phyloP scores from a whole-genome alignment of 2,113 vertebrate genomes.

The Pseudonaja textilis region DNA sequence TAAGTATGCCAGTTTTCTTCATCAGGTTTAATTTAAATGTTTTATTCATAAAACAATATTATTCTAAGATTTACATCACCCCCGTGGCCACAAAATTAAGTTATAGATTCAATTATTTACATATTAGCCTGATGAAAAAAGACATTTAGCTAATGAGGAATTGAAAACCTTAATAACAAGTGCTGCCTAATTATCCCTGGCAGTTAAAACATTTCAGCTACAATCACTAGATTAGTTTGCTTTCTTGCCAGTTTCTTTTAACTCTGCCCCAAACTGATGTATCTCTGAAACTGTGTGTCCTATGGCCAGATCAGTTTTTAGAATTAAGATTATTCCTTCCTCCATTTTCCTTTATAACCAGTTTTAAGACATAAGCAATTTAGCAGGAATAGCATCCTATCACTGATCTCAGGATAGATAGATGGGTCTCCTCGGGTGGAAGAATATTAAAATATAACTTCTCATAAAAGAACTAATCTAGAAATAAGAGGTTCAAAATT shows the following conservation, averaged over 20 bases:
- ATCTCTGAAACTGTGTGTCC: constrained; percentile 11
- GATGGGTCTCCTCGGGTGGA: not conserved
- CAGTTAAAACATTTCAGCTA: constrained; percentile 26
- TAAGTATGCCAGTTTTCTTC: not conserved
- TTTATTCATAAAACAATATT: not conserved
- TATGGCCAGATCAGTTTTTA: constrained; percentile 19
- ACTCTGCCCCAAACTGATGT: constrained; percentile 21
- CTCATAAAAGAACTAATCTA: not conserved
- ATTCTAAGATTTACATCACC: not conserved
- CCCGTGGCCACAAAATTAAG: not conserved
- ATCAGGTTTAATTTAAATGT: not conserved
- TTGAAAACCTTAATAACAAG: constrained; percentile 14
- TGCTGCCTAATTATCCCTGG: constrained; percentile 35
- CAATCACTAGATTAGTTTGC: constrained; percentile 48
- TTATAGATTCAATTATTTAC: not conserved
- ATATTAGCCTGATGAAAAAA: constrained; percentile 20
- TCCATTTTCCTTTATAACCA: not conserved
- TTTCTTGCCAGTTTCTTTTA: constrained; percentile 36
- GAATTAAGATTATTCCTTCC: constrained; percentile 43
- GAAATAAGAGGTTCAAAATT: not conserved
- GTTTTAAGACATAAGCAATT: not conserved
- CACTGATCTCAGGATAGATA: not conserved
- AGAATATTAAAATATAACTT: not conserved
- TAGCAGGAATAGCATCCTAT: not conserved
- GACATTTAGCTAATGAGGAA: not conserved